Evolutionary conservation across 2,797 vertebrate genomes (phyloP), one percentile per base, ranked within the genome.

Genomic region (Neosalanx taihuensis): DNA sequence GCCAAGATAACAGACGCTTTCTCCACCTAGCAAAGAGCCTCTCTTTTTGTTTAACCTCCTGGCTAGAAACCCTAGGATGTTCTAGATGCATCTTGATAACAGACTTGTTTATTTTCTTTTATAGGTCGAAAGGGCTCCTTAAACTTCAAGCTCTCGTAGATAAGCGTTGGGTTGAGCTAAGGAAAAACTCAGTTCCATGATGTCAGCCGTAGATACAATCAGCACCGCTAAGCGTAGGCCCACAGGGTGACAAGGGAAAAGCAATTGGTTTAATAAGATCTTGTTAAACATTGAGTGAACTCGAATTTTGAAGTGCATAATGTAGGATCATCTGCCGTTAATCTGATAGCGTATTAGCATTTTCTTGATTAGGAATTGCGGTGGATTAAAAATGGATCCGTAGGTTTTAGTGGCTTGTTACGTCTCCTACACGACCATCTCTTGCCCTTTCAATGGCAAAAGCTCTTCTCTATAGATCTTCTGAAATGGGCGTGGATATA

Each of bases 191-290:
- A 77, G 72, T 72, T 73, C 79, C 72, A 76, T 77, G 77, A 76
- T 67, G 72, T 81, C 80, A 84, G 60, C 81, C 77, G 60, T 41
- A 72, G 81, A 89, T 85, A 81, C 62, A 84, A 86, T 85, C 79
- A 41, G 70, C 62, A 64, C 81, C 76, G 79, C 70, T 83, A 84
- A 70, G 77, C 69, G 68, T 57, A 72, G 64, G 76, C 76, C 82
- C 78, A 80, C 76, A 69, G 57, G 74, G 66, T 72, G 83, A 86
- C 72, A 62, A 37, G 66, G 72, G 77, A 74, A 81, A 85, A 87
- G 76, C 66, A 76, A 81, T 76, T 81, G 80, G 73, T 80, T 71
- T 71, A 89, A 87, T 88, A 84, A 80, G 83, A 84, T 60, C 74
- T 73, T 76, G 72, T 82, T 86, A 74, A 86, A 88, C 78, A 76